phyloP scores from a whole-genome alignment of 2,888 invertebrate species.

The Pyrochroa serraticornis region DNA sequence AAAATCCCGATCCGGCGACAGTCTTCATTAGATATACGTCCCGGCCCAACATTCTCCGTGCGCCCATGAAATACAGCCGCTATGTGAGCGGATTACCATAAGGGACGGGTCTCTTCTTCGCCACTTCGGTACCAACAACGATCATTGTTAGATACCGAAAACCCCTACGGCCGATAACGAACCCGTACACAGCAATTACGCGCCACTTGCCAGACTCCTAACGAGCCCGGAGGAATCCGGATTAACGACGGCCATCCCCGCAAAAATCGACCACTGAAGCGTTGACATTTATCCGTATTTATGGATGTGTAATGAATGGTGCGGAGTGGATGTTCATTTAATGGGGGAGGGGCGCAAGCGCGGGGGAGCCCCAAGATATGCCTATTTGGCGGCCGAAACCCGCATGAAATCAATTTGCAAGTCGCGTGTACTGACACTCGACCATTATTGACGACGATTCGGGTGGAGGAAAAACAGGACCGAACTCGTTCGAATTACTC shows the following conservation, averaged over 20 bases:
- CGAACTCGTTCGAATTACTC: too few relatives aligned
- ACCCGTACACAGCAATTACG: constrained; percentile 20
- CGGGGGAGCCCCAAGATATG: constrained; percentile 7
- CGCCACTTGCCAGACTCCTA: constrained; percentile 9
- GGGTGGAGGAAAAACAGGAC: too few relatives aligned
- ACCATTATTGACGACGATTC: not conserved
- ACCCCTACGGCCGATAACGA: constrained; percentile 14
- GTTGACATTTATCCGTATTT: constrained; percentile 3
- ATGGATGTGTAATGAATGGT: constrained; percentile 2
- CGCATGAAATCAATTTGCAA: constrained; percentile 19
- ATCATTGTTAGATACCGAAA: constrained; percentile 16
- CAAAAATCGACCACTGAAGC: not conserved
- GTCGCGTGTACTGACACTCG: constrained; percentile 12
- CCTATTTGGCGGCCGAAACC: constrained; percentile 14
- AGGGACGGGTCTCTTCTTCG: constrained; percentile 16
- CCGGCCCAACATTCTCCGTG: constrained; percentile 31
- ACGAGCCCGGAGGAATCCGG: constrained; percentile 11
- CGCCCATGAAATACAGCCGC: constrained; percentile 35
- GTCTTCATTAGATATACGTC: constrained; percentile 45
- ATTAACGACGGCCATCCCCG: constrained; percentile 6
- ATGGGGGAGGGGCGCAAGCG: constrained; percentile 4
- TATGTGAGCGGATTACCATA: constrained; percentile 38
- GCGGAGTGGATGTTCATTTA: constrained; percentile 6
- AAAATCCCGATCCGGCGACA: constrained; percentile 41
- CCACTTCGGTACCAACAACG: constrained; percentile 12